Evolutionary conservation across 2,888 invertebrate species (phyloP).

Genomic region (Chrysodeixis includens): DNA sequence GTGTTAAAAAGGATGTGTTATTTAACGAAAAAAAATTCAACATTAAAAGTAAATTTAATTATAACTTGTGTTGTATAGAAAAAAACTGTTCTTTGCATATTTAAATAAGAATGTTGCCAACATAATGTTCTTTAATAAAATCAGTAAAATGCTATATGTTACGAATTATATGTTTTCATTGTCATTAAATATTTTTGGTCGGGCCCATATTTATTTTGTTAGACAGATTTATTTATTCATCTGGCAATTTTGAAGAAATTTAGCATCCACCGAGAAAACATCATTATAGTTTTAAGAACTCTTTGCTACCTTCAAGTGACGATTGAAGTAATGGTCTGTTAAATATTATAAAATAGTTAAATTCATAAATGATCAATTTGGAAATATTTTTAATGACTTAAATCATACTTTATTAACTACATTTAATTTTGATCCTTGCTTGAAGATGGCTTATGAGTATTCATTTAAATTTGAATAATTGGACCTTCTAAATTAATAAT

Average conservation of each 20-base stretch:
- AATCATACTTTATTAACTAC: background rate
- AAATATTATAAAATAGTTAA: background rate
- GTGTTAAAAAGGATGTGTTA: too few relatives aligned
- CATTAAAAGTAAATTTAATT: too few relatives aligned
- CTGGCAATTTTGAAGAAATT: constrained; percentile 46
- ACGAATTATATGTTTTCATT: background rate
- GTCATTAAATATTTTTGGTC: constrained; percentile 45
- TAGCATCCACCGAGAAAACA: constrained; percentile 63
- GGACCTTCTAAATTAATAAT: constrained; percentile 54
- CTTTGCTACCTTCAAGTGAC: constrained; percentile 58
- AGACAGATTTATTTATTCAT: constrained; percentile 33
- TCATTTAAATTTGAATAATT: constrained; percentile 52
- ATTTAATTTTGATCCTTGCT: constrained; percentile 47
- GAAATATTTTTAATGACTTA: background rate
- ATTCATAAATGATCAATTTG: background rate
- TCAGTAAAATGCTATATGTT: too few relatives aligned
- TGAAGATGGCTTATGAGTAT: constrained; percentile 53
- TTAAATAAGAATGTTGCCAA: too few relatives aligned
- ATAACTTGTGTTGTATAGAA: too few relatives aligned
- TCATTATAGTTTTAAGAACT: constrained; percentile 55
- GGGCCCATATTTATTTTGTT: constrained; percentile 51
- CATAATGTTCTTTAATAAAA: too few relatives aligned
- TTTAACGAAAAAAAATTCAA: too few relatives aligned
- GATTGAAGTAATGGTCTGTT: constrained; percentile 7
- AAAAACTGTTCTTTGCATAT: too few relatives aligned